These are phyloP conservation scores for Marmota flaviventris DNA, from an alignment of 2,113 vertebrate species.

Conservation along the genomic window DNA sequence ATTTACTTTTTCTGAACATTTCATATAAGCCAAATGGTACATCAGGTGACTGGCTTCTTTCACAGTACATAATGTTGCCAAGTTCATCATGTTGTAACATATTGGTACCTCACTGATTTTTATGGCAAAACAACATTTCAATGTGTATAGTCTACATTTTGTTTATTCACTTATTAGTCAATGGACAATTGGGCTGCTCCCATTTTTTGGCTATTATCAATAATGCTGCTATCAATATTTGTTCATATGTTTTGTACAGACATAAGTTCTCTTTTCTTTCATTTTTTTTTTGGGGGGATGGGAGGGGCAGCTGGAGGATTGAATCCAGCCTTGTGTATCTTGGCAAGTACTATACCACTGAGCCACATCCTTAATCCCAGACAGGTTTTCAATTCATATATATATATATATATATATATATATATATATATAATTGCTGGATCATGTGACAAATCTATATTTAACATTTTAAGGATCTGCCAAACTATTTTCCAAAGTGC, in stretches of 20 bases:
- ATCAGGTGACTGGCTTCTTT: neutral
- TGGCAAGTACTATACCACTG: neutral
- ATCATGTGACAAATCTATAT: too few species aligned
- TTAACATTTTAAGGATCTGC: neutral
- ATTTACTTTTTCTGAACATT: neutral
- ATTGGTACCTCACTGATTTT: neutral
- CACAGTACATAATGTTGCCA: neutral
- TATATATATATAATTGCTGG: too few species aligned
- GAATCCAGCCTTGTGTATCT: neutral
- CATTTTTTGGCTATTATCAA: too few species aligned
- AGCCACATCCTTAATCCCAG: neutral
- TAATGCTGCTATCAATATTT: neutral
- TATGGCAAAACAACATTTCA: neutral
- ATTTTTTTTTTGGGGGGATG: too few species aligned
- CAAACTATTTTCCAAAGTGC: neutral
- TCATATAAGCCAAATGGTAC: neutral
- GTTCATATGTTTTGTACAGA: neutral
- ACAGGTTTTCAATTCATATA: neutral
- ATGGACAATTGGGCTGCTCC: too few species aligned
- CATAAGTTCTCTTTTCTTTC: too few species aligned
- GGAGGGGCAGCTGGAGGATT: neutral
- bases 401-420: too few species aligned
- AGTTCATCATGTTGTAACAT: neutral
- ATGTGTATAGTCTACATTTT: neutral
- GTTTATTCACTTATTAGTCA: too few species aligned